phyloP scores from a whole-genome alignment of 2,797 vertebrate species.

The Danio tinwini region DNA sequence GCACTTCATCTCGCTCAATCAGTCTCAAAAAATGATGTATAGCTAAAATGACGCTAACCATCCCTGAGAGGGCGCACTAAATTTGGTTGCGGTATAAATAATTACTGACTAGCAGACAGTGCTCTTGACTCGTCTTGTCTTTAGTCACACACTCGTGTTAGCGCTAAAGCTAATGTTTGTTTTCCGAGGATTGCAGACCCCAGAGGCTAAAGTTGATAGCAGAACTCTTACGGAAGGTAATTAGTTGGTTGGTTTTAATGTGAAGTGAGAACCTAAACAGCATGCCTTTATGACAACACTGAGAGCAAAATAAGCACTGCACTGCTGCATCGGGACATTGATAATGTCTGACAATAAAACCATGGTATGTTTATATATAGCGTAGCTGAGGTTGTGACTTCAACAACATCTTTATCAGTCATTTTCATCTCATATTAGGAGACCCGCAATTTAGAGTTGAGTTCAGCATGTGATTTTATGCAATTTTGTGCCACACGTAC shows the following conservation, averaged over 20 bases:
- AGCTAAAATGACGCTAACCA: constrained; percentile 41
- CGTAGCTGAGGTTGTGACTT: neutral
- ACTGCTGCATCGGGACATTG: neutral
- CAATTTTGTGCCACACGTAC: no score
- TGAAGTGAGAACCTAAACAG: neutral
- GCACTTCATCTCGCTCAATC: constrained; percentile 43
- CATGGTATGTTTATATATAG: neutral
- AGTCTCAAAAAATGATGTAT: constrained; percentile 45
- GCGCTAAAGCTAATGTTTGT: constrained; percentile 24
- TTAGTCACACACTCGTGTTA: constrained; percentile 14
- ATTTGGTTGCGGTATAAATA: constrained; percentile 49
- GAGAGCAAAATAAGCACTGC: neutral
- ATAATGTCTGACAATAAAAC: neutral
- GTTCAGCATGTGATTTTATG: no score
- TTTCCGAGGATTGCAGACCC: neutral
- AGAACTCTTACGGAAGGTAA: neutral
- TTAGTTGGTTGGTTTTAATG: constrained; percentile 4
- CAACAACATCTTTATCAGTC: neutral
- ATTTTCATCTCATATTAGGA: neutral
- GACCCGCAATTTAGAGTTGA: neutral
- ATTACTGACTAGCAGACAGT: constrained; percentile 20
- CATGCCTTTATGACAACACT: constrained; percentile 1
- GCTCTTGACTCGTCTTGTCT: constrained; percentile 21
- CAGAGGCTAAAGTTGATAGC: neutral
- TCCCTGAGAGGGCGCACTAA: constrained; percentile 47